Evolutionary conservation across 2,113 vertebrate genomes (phyloP), one percentile per base, ranked within the genome.

Genomic region (Centrocercus urophasianus): DNA sequence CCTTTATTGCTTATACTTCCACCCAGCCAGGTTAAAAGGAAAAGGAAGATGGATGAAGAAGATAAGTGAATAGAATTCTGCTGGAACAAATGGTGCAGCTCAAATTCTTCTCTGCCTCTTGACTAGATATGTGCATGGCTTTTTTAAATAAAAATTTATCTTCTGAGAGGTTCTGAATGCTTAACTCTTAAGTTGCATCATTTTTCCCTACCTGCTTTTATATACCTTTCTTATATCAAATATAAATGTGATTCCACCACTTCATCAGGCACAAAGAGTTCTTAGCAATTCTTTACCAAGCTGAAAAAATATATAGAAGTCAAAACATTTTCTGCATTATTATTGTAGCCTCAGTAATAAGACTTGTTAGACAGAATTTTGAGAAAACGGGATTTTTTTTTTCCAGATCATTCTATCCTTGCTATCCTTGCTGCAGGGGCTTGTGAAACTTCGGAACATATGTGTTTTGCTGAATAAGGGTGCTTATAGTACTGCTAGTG

Each of bases 191-290:
- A 81, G 81, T 77, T 15, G 6, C n/a, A 45, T 64, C 32, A 1
- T 13, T 76, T 72, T 92, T 92, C 89, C 59, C 77, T 86, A 73
- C 70, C 76, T 95, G 57, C 88, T 97, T 97, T 97, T 45, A 95
- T 94, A 82, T 87, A 28, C 65, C 28, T 93, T 95, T 96, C 95
- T 91, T 88, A 83, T 86, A 90, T 86, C 90, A 97, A 96, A 92
- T 83, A 64, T 36, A 76, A 96, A 96, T 74, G n/a, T 54, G 72
- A 86, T 91, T 93, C 71, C 64, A 75, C 61, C 87, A 86, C 22
- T 94, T 92, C 71, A 76, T 79, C 54, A 79, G 63, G 80, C 84
- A 97, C 47, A 77, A 34, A 91, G 83, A 69, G 60, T 75, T 91
- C 57, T 81, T 80, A 81, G 56, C 83, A 63, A 79, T 92, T 78